phyloP scores from a whole-genome alignment of 2,888 invertebrate genomes.

The Patella depressa region DNA sequence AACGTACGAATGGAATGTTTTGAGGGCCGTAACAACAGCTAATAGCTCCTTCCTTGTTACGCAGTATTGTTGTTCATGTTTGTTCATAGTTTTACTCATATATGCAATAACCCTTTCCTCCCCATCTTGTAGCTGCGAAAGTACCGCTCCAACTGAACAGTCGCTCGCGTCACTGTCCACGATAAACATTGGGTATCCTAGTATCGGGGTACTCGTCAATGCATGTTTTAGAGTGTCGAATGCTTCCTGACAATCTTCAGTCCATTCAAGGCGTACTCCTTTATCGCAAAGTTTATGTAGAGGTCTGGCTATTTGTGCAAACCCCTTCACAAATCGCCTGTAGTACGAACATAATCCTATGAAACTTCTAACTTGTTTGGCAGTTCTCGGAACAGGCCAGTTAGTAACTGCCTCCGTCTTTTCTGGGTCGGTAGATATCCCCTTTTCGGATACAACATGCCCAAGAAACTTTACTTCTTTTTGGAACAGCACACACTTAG shows the following conservation, averaged over 20 bases:
- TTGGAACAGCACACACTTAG: conserved; percentile 12
- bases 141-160: conserved; percentile 13
- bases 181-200: conserved; percentile 8
- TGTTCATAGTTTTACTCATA: background rate
- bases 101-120: background rate
- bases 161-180: conserved; percentile 13
- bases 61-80: conserved; percentile 2
- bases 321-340: conserved; percentile 14
- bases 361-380: conserved; percentile 17
- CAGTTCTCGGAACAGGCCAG: conserved; percentile 3
- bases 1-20: background rate
- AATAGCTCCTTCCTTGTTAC: background rate
- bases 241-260: conserved; percentile 13
- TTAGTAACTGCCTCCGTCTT: background rate
- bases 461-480: conserved; percentile 18
- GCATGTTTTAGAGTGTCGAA: conserved; percentile 25
- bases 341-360: conserved; percentile 14
- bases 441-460: conserved; percentile 14
- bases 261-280: conserved; percentile 26
- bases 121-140: background rate
- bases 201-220: conserved; percentile 19
- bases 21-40: background rate
- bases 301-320: conserved; percentile 15
- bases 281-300: conserved; percentile 23
- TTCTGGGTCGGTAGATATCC: conserved; percentile 14